Conservation (phyloP, 2,888 invertebrate species). For the Spisula solida region DNA sequence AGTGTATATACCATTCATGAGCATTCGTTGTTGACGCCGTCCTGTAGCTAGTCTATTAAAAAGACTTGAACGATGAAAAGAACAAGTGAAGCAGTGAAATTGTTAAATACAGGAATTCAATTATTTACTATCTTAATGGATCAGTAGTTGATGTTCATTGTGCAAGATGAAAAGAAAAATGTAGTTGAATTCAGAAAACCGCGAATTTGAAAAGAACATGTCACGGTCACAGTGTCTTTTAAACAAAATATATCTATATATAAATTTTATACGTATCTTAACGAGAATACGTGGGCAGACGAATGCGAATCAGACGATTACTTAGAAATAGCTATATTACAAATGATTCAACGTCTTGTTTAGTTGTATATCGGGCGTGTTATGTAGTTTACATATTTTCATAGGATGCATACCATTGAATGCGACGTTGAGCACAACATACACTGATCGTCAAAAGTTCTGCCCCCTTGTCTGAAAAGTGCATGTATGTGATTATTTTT, state of each 20-base stretch:
- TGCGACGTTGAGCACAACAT: too few relatives aligned
- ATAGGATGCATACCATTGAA: too few relatives aligned
- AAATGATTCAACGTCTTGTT: too few relatives aligned
- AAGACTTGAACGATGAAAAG: background rate
- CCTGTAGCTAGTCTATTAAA: too few relatives aligned
- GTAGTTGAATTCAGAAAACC: background rate
- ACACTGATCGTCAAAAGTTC: too few relatives aligned
- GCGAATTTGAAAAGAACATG: background rate
- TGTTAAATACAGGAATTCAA: background rate
- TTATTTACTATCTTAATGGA: constrained; percentile 1
- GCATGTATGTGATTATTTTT: too few relatives aligned
- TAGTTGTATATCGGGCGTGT: too few relatives aligned
- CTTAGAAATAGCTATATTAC: background rate
- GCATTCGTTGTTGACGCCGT: too few relatives aligned
- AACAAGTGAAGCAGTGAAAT: background rate
- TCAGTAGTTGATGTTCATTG: background rate
- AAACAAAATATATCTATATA: background rate
- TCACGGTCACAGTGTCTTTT: background rate
- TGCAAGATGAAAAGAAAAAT: background rate
- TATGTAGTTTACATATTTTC: too few relatives aligned
- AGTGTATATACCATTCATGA: too few relatives aligned
- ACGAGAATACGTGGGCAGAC: background rate
- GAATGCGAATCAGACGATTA: background rate
- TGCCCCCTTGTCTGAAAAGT: too few relatives aligned
- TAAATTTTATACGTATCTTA: background rate